Conservation (phyloP, 1,140 invertebrate genomes). For the Lineus longissimus region DNA sequence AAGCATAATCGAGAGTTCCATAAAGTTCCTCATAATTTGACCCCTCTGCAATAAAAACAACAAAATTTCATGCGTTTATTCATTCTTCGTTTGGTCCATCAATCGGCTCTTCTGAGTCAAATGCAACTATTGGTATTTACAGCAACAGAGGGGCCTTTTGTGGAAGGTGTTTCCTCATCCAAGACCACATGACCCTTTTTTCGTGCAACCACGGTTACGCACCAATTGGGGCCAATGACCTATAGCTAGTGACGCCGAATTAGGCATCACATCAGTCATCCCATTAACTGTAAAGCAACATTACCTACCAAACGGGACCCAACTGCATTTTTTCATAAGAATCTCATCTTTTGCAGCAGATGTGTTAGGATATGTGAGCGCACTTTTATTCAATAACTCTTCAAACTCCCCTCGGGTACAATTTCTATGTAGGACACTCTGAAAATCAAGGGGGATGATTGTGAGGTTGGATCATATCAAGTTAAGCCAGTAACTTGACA, state of each 20-base stretch:
- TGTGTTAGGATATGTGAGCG: slow-evolving; percentile 19
- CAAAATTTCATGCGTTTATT: no score
- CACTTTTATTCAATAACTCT: no score
- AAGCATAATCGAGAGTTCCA: slow-evolving; percentile 84
- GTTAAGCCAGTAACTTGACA: no score
- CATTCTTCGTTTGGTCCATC: no score
- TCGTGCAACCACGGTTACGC: no score
- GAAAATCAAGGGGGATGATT: slow-evolving; percentile 13
- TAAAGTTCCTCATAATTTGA: slow-evolving; percentile 70
- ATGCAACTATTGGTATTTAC: no score
- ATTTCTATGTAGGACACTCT: slow-evolving; percentile 77
- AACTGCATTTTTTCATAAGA: slow-evolving; percentile 71
- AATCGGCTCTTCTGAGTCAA: no score
- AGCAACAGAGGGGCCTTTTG: neutral
- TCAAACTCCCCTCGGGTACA: slow-evolving; percentile 59
- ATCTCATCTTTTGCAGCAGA: slow-evolving; percentile 49
- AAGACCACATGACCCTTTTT: neutral
- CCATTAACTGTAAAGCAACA: no score
- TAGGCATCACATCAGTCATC: no score
- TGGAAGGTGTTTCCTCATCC: neutral
- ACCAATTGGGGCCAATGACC: no score
- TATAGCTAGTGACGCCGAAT: no score
- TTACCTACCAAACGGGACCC: slow-evolving; percentile 87
- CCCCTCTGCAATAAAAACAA: slow-evolving; percentile 66
- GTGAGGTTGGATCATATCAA: neutral